These are phyloP conservation scores for Phodopus roborovskii DNA, from an alignment of 2,113 vertebrate genomes.

Conservation along the genomic window DNA sequence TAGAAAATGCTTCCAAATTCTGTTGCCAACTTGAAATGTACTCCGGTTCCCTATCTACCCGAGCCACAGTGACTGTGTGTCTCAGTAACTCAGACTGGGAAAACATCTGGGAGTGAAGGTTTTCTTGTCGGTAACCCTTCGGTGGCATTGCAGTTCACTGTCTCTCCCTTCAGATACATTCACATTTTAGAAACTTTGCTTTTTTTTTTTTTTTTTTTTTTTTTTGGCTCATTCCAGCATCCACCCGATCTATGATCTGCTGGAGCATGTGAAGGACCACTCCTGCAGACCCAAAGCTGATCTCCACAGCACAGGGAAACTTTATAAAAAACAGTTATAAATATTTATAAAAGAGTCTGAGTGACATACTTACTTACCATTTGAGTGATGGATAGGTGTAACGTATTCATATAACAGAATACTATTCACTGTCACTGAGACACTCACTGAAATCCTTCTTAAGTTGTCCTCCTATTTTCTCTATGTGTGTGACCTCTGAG, in stretches of 20 bases:
- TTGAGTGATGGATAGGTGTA: not conserved
- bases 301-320: too few species aligned
- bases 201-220: too few species aligned
- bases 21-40: not conserved
- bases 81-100: not conserved
- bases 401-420: not conserved
- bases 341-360: not conserved
- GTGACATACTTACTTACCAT: not conserved
- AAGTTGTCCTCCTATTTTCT: not conserved
- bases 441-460: not conserved
- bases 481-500: not conserved
- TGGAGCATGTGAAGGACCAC: too few species aligned
- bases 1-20: not conserved
- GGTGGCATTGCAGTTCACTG: not conserved
- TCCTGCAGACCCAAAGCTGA: too few species aligned
- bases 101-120: not conserved
- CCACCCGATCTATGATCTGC: too few species aligned
- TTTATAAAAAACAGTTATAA: too few species aligned
- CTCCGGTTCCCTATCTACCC: not conserved
- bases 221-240: too few species aligned
- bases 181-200: not conserved
- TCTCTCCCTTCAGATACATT: not conserved
- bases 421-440: not conserved
- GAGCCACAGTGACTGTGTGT: too few species aligned
- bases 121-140: not conserved